Conservation (phyloP, 2,113 vertebrate species). For the Pangasianodon gigas region DNA sequence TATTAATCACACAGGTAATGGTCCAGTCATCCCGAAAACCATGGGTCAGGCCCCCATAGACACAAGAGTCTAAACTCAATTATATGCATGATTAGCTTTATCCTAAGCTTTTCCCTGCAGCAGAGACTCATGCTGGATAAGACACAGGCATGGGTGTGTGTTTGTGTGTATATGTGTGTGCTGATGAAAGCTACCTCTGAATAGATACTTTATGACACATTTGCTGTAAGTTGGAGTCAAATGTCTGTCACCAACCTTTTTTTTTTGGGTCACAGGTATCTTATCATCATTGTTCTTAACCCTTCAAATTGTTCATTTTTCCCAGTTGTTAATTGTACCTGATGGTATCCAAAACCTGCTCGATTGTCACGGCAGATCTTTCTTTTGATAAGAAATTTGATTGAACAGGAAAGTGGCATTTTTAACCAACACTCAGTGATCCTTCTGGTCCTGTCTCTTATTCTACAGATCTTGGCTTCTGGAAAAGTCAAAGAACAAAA, state of each 20-base stretch:
- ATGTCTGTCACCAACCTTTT: not conserved
- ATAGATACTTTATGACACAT: not conserved
- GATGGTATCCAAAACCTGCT: not conserved
- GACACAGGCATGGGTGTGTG: conserved; percentile 35
- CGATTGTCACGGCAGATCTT: conserved; percentile 21
- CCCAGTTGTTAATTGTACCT: conserved; percentile 16
- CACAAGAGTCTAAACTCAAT: conserved; percentile 72
- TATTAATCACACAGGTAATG: conserved; percentile 60
- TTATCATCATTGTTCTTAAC: not conserved
- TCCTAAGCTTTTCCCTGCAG: conserved; percentile 56
- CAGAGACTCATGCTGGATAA: conserved; percentile 44
- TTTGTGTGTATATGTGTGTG: conserved; percentile 6
- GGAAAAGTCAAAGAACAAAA: conserved; percentile 62
- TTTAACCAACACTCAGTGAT: conserved; percentile 47
- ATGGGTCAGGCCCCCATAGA: conserved; percentile 56
- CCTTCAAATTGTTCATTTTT: conserved; percentile 16
- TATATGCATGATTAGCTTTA: conserved; percentile 77
- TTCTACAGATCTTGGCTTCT: conserved; percentile 44
- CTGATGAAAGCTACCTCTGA: not conserved
- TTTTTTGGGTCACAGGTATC: not conserved
- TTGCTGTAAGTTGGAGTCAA: not conserved
- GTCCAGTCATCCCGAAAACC: conserved; percentile 57
- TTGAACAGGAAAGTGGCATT: conserved; percentile 45
- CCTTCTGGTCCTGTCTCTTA: conserved; percentile 42
- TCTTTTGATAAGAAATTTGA: conserved; percentile 49